These are phyloP conservation scores for Athene cunicularia DNA, from an alignment of 2,113 vertebrate species.

Conservation along the genomic window DNA sequence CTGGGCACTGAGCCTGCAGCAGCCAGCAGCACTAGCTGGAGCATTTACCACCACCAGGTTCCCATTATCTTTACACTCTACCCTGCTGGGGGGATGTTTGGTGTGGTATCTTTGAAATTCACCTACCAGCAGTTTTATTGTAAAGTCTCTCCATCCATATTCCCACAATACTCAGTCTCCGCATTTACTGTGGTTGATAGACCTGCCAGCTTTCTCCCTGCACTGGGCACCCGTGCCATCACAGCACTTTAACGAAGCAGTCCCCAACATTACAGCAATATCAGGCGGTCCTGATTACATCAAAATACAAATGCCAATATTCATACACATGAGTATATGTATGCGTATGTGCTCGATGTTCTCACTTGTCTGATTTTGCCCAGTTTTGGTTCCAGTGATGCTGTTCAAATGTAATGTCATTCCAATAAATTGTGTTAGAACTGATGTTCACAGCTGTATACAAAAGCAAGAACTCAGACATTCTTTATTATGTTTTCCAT, in stretches of 20 bases:
- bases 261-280: background rate
- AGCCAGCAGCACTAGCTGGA: background rate
- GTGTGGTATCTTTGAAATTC: background rate
- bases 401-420: background rate
- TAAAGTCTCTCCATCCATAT: background rate
- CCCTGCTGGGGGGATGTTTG: background rate
- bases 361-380: background rate
- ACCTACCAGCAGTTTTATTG: background rate
- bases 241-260: background rate
- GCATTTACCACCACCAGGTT: background rate
- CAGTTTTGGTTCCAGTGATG: background rate
- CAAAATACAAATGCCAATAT: background rate
- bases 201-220: background rate
- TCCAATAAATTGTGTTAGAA: background rate
- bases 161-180: background rate
- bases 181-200: background rate
- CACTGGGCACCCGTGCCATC: fast-evolving
- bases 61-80: background rate
- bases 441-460: background rate
- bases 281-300: background rate
- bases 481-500: background rate
- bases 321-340: background rate
- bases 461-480: background rate
- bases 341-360: background rate
- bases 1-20: background rate